phyloP scores from a whole-genome alignment of 2,113 vertebrate species.

The Chaetodon auriga region DNA sequence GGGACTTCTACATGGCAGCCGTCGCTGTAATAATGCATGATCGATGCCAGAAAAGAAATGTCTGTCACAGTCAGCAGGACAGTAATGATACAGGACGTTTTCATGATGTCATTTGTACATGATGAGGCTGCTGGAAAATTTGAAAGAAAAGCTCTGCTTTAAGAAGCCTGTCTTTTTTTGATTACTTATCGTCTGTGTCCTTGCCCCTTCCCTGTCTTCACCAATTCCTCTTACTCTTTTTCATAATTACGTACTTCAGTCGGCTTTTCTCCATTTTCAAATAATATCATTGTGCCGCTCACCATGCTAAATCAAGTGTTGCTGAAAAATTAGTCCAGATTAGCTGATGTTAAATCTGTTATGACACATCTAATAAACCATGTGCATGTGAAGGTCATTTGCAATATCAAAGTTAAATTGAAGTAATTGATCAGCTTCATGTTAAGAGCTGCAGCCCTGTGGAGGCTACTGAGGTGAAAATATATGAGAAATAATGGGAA shows the following conservation, averaged over 20 bases:
- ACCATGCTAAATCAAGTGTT: conserved; percentile 36
- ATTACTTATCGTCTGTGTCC: background rate
- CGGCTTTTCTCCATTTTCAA: conserved; percentile 13
- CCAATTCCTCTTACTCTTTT: conserved; percentile 12
- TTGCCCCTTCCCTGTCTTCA: conserved; percentile 21
- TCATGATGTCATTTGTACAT: conserved; percentile 19
- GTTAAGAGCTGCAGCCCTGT: background rate
- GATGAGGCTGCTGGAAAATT: conserved; percentile 3
- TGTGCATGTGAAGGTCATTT: conserved; percentile 27
- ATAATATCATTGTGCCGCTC: background rate
- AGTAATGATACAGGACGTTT: conserved; percentile 14
- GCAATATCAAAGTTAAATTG: background rate
- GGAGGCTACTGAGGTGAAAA: background rate
- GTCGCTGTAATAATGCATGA: conserved; percentile 39
- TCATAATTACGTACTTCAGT: conserved; percentile 42
- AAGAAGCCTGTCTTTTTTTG: background rate
- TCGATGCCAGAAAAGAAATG: conserved; percentile 21
- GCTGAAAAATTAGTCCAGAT: conserved; percentile 30
- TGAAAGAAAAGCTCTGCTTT: background rate
- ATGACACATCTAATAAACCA: conserved; percentile 41
- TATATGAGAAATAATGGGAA: background rate
- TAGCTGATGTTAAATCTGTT: conserved; percentile 49
- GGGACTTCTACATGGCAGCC: conserved; percentile 2
- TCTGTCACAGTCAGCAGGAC: conserved; percentile 9
- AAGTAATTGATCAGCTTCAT: conserved; percentile 16